Evolutionary conservation across 92 coral and sea anemone genomes (phyloP).

Genomic region (Galaxea fascicularis): DNA sequence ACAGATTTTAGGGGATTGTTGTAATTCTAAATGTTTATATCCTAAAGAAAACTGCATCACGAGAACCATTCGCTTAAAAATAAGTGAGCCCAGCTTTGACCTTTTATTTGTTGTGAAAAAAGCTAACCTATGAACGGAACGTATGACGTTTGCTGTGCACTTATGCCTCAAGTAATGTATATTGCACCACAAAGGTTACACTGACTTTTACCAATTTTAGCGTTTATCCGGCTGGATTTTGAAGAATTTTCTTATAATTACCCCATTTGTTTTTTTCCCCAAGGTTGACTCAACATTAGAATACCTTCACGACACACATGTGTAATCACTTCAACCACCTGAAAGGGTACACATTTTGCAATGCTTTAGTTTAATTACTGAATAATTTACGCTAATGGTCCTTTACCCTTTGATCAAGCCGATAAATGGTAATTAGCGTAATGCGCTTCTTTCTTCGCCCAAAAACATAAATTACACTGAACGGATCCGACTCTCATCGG

Average conservation of each 20-base stretch:
- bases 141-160: too few relatives aligned
- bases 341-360: not conserved
- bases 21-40: too few relatives aligned
- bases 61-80: too few relatives aligned
- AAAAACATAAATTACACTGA: constrained; percentile 12
- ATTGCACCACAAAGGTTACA: too few relatives aligned
- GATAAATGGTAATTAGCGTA: not conserved
- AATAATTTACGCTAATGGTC: not conserved
- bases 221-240: not conserved
- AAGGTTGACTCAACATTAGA: not conserved
- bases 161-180: too few relatives aligned
- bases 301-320: not conserved
- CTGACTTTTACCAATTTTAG: too few relatives aligned
- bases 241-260: not conserved
- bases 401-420: constrained; percentile 31
- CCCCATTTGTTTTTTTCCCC: not conserved
- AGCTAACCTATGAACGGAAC: too few relatives aligned
- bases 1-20: too few relatives aligned
- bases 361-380: not conserved
- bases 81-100: too few relatives aligned
- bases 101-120: too few relatives aligned
- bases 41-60: too few relatives aligned
- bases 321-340: not conserved
- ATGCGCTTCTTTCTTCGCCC: constrained; percentile 5
- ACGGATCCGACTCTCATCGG: not conserved